phyloP scores from a whole-genome alignment of 37 sponge, comb jelly and placozoan genomes.

The Geodia barretti region DNA sequence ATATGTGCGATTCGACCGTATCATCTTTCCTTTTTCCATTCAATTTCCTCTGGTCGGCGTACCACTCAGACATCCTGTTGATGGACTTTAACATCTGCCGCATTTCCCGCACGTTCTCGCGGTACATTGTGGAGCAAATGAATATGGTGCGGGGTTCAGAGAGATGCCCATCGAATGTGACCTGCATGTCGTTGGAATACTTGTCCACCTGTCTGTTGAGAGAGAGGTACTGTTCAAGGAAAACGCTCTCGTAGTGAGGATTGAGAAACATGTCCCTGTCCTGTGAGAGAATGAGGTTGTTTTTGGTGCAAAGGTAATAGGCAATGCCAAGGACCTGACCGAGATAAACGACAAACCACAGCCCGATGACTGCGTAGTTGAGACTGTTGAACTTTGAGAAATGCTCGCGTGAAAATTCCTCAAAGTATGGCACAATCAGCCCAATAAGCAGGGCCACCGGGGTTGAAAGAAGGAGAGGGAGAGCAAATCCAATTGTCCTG shows the following conservation, averaged over 20 bases:
- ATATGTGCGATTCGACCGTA: slow-evolving; percentile 78
- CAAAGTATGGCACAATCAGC: neutral
- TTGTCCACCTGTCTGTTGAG: slow-evolving; percentile 55
- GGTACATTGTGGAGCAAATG: slow-evolving; percentile 90
- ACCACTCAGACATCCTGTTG: slow-evolving; percentile 30
- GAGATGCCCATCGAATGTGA: neutral
- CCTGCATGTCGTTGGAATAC: neutral
- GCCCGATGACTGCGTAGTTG: neutral
- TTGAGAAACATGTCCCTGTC: slow-evolving; percentile 75
- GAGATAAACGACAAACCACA: slow-evolving; percentile 26
- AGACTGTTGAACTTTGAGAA: neutral
- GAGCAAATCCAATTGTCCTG: slow-evolving; percentile 28
- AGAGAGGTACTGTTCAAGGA: slow-evolving; percentile 65
- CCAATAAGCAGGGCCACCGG: slow-evolving; percentile 21
- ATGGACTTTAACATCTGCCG: slow-evolving; percentile 78
- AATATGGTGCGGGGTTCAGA: slow-evolving; percentile 38
- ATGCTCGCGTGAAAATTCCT: neutral
- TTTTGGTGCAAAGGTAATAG: slow-evolving; percentile 42
- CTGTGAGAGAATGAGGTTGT: slow-evolving; percentile 42
- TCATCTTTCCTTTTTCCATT: slow-evolving; percentile 9
- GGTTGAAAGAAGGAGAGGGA: slow-evolving; percentile 61
- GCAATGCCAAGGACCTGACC: slow-evolving; percentile 52
- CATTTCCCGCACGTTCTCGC: slow-evolving; percentile 72
- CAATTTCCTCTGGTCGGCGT: neutral
- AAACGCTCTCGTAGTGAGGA: slow-evolving; percentile 67